Percentiles rank a stretch among this genome's conserved stretches.
These are phyloP conservation scores for Echinarachnius parma DNA, from an alignment of 53 echinoderm and acorn worm species.

Conservation along the genomic window DNA sequence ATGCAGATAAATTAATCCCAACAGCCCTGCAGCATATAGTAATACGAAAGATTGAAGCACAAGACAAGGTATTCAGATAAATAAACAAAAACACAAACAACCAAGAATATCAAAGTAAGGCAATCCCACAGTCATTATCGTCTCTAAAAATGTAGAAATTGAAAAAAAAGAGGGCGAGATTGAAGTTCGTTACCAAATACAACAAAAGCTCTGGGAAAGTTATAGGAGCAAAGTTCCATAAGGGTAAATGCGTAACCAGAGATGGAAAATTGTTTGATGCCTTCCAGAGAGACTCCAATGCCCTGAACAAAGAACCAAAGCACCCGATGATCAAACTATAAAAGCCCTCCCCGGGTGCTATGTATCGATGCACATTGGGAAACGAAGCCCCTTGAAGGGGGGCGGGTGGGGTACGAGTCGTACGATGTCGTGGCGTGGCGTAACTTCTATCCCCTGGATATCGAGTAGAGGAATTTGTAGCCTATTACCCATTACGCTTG, in stretches of 20 bases:
- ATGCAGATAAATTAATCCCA: no score
- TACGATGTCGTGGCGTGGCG: no score
- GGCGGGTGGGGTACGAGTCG: no score
- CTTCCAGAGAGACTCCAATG: constrained; percentile 22
- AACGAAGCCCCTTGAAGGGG: constrained; percentile 3
- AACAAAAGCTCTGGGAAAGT: no score
- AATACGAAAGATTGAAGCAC: no score
- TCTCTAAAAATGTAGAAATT: constrained; percentile 12
- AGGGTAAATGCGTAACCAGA: constrained; percentile 22
- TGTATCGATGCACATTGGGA: constrained; percentile 44
- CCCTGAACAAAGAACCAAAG: constrained; percentile 34
- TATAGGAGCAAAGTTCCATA: neutral
- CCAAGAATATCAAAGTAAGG: no score
- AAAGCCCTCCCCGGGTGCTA: constrained; percentile 32
- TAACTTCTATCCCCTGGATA: constrained; percentile 48
- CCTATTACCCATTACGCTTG: constrained; percentile 38
- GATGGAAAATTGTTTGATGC: constrained; percentile 56
- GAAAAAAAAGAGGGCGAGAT: neutral
- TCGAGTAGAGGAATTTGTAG: constrained; percentile 52
- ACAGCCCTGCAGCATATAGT: no score
- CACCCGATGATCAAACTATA: constrained; percentile 14
- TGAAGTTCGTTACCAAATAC: constrained; percentile 12
- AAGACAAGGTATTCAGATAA: no score
- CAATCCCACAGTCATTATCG: no score
- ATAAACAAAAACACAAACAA: no score